These are phyloP conservation scores for Phaedon cochleariae DNA, from an alignment of 2,888 invertebrate species.

Conservation along the genomic window DNA sequence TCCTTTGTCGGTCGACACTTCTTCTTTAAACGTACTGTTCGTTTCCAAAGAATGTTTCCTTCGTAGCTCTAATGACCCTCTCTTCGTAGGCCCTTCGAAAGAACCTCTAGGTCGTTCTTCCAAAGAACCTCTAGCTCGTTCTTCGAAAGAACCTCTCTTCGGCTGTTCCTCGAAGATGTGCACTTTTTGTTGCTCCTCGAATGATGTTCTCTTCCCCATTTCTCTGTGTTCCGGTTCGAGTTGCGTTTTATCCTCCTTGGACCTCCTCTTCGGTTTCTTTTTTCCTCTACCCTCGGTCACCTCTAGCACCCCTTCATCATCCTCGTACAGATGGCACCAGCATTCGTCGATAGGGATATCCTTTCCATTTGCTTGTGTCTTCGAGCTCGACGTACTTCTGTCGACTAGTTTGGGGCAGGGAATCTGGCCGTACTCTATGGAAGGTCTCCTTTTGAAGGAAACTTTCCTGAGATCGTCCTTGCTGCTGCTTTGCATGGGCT, in stretches of 20 bases:
- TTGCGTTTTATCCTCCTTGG: not conserved
- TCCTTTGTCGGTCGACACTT: not conserved
- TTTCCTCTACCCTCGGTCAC: not conserved
- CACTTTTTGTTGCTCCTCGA: not conserved
- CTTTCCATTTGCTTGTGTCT: not conserved
- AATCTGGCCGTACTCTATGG: slow-evolving; percentile 22
- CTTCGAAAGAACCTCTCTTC: not conserved
- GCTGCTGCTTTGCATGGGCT: slow-evolving; percentile 30
- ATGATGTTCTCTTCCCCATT: not conserved
- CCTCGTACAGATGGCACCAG: slow-evolving; percentile 18
- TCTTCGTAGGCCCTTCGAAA: not conserved
- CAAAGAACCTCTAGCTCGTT: not conserved
- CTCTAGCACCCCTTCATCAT: too few species aligned
- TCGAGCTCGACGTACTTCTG: slow-evolving; percentile 24
- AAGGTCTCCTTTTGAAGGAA: slow-evolving; percentile 15
- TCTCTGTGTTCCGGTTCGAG: not conserved
- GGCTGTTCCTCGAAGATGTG: not conserved
- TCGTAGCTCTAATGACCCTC: not conserved
- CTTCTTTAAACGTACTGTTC: not conserved
- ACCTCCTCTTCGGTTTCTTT: not conserved
- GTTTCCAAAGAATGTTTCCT: not conserved
- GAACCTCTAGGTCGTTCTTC: not conserved
- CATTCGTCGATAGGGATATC: slow-evolving; percentile 22
- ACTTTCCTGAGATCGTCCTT: slow-evolving; percentile 22
- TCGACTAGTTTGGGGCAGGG: slow-evolving; percentile 32